Base-by-base conservation (phyloP, 2,888 invertebrate genomes). In the Zygothrica quintamaculata region DNA sequence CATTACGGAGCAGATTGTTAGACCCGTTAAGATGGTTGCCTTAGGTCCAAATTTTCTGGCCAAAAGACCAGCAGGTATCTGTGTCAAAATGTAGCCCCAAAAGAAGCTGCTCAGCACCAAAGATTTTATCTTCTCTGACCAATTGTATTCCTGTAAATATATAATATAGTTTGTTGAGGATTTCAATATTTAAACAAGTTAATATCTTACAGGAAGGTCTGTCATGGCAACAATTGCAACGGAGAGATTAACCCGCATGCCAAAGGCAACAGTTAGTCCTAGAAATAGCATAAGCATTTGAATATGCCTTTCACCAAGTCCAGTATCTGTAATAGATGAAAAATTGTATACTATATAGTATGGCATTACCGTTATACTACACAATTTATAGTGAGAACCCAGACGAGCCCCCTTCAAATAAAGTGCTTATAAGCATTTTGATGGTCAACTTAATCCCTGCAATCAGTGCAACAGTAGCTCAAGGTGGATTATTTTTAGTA, bases 171-270 rank as follows among this genome's bases (percentile, higher is more conserved):
- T 26, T 26, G 8, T 8, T 26, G 5, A 26, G 8, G 4, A 26
- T 26, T 29, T n/a, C 29, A 1, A 5, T 5, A 29, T 2, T 29
- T 29, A 9, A 9, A 9, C 0, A 1, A 15, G 9, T 1, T 18
- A 0, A n/a, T 1, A 1, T 2, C 69, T 72, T 56, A 72, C 74
- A 3, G 74, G 75, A 26, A 64, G 18, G 1, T 94, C 93, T 0
- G 94, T 94, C 95, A 96, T 96, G 3, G 95, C 95, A 1, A 95
- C 93, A 52, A 96, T 93, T 0, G 94, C 95, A 9, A 95, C 94
- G 0, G 94, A 95, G 77, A 95, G 92, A 81, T 94, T 94, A 33
- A 95, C 93, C 15, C 96, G 92, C 68, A 94, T 92, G 0, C 93
- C 93, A 77, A 94, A 94, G 40, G 94, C 93, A 6, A 94, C 92